Evolutionary conservation across 2,888 invertebrate species (phyloP).

Genomic region (Hirtodrosophila confusa): DNA sequence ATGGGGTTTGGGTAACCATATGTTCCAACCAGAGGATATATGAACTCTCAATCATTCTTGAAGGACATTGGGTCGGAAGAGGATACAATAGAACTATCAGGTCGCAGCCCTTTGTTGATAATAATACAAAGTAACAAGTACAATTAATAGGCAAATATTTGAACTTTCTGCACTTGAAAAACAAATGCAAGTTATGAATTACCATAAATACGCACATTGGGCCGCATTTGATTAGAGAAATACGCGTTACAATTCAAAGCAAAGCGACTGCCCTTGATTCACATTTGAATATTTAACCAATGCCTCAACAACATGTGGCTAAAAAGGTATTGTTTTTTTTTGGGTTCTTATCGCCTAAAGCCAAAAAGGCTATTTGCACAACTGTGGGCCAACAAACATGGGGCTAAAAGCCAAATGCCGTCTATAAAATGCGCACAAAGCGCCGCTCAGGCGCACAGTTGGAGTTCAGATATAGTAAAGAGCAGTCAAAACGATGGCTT

Average conservation of each 20-base stretch:
- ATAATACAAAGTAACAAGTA: too few species aligned
- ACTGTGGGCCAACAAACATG: constrained; percentile 15
- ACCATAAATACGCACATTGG: too few species aligned
- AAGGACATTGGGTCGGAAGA: too few species aligned
- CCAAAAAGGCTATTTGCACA: constrained; percentile 35
- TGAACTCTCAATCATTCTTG: too few species aligned
- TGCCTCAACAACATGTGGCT: constrained; percentile 7
- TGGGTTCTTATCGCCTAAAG: background rate
- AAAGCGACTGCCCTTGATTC: constrained; percentile 57
- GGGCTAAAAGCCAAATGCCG: background rate
- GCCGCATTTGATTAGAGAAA: too few species aligned
- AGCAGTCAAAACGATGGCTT: constrained; percentile 24
- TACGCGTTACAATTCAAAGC: background rate
- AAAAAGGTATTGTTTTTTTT: constrained; percentile 6
- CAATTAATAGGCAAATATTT: too few species aligned
- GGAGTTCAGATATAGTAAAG: background rate
- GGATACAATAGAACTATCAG: too few species aligned
- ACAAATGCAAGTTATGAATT: too few species aligned
- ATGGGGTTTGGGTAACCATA: too few species aligned
- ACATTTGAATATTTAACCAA: constrained; percentile 54
- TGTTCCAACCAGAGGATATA: too few species aligned
- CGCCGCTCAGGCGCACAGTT: constrained; percentile 14
- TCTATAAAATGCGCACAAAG: constrained; percentile 31
- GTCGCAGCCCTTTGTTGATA: too few species aligned
- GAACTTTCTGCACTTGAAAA: too few species aligned